Evolutionary conservation across 2,113 vertebrate species (phyloP), one percentile per base, ranked within the genome.

Genomic region (Salvator merianae): DNA sequence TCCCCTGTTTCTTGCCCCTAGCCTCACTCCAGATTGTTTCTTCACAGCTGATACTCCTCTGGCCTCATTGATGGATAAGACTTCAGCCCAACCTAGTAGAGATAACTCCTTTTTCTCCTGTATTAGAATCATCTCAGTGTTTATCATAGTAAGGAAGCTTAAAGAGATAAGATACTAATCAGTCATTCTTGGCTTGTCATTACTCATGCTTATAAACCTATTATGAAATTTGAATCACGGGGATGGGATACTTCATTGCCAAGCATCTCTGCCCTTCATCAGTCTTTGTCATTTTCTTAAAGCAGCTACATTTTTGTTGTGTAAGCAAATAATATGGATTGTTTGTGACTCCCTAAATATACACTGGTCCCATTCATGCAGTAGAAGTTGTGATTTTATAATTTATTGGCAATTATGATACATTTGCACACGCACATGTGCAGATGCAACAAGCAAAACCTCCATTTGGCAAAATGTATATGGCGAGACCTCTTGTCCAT

Each of bases 131-230:
- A 83, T 82, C 28, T 1, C 62, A 87, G 89, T 77, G 79, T 86
- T 90, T 88, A 77, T 55, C 82, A 83, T 10, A 72, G 63, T 85
- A 86, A 86, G 38, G 66, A 77, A 83, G 75, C 88, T 91, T 92
- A 91, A 91, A 86, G 84, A 89, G 79, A 76, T 86, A 90, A 92
- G 82, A 88, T 84, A 82, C 86, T 73, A 71, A 79, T 89, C 88
- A 83, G 32, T 47, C 47, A 62, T 32, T 16, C 74, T 79, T 82
- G 40, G 70, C 66, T 73, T 87, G 83, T 77, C 77, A 18, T 47
- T 47, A 36, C 76, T 92, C 53, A 59, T 87, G 83, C 86, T 92
- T 87, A 84, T 72, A 91, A 86, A 92, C 7, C 22, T 72, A 79
- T 82, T 77, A 77, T 4, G 79, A 68, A 59, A 26, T 74, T 82